A percentile compares a stretch with the other conserved stretches of the same genome.
Evolutionary conservation across 2,113 vertebrate genomes (phyloP).

Genomic region (Corythaeola cristata): DNA sequence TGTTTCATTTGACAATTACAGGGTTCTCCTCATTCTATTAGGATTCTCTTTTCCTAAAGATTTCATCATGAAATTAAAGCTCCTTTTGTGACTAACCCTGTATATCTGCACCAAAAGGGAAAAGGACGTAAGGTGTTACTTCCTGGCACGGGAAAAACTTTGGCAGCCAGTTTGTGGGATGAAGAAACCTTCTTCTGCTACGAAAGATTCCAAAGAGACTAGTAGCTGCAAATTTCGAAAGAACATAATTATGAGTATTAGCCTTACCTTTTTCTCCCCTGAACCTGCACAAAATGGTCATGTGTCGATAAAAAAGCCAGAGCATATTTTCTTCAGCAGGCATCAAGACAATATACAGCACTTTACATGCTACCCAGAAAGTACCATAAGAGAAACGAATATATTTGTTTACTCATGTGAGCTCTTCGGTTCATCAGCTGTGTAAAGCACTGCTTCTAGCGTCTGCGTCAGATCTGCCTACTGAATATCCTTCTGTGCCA

Average conservation of each 20-base stretch:
- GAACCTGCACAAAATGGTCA: neutral
- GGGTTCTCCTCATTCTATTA: neutral
- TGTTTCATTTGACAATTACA: neutral
- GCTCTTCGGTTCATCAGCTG: neutral
- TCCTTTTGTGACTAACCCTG: neutral
- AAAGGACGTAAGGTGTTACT: neutral
- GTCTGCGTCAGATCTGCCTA: neutral
- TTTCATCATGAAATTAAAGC: neutral
- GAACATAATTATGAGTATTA: neutral
- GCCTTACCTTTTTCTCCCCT: neutral
- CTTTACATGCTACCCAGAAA: neutral
- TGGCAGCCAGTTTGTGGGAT: neutral
- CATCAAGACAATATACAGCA: neutral
- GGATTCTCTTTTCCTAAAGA: neutral
- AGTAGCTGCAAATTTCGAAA: neutral
- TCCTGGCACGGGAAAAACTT: neutral
- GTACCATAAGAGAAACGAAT: fast-evolving
- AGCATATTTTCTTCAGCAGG: neutral
- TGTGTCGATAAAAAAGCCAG: neutral
- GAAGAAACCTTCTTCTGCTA: neutral
- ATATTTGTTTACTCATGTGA: neutral
- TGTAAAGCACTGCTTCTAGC: neutral
- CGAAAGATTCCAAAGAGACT: neutral
- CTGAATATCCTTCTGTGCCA: neutral
- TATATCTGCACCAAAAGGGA: neutral